Evolutionary conservation across 64 coral and sea anemone species (phyloP), one percentile per base, ranked within the genome.

Genomic region (Montipora foliosa): DNA sequence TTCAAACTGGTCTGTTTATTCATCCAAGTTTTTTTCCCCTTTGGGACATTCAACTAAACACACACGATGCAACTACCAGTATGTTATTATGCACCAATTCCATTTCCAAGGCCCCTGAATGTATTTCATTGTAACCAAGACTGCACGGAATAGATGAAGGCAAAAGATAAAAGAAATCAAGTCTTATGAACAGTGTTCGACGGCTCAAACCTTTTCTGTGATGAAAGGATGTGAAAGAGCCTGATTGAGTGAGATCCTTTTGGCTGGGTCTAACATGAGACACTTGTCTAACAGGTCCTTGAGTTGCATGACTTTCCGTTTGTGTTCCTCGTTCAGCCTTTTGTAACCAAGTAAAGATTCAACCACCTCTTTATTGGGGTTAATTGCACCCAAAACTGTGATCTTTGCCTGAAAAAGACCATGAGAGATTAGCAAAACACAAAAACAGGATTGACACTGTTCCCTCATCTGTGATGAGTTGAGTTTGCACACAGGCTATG

Each of bases 211-310:
- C 92, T 96, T 99, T 67, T 99, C 98, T 61, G 98, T 99, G 91
- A 99, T 99, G 89, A 99, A 99, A 49, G 98, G 98, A 93, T 99
- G 98, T 90, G 98, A 89, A 44, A 99, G 92, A 77, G 98, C 98
- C 77, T 99, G 94, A 80, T 96, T 99, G 57, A 99, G 74, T 4
- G 95, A 96, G 20, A 99, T 79, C 71, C 98, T 88, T 77, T 99
- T 99, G 10, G 80, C 87, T 25, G 98, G 98, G 44, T 99, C 98
- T 83, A 99, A 86, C 98, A 99, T 92, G 45, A 99, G 95, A 80
- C 91, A 83, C 77, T 99, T 99, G 46, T 99, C 98, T 1, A 99
- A 73, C 15, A 99, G 81, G 83, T 99, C 98, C 84, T 96, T 96
- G 4, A 99, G 92, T 44, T 99, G 98, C 58, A 93, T 76, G 1